A percentile compares a stretch with the other conserved stretches of the same genome.
These are phyloP conservation scores for Embidobia sp. DNA, from an alignment of 2,888 invertebrate genomes.

Conservation along the genomic window DNA sequence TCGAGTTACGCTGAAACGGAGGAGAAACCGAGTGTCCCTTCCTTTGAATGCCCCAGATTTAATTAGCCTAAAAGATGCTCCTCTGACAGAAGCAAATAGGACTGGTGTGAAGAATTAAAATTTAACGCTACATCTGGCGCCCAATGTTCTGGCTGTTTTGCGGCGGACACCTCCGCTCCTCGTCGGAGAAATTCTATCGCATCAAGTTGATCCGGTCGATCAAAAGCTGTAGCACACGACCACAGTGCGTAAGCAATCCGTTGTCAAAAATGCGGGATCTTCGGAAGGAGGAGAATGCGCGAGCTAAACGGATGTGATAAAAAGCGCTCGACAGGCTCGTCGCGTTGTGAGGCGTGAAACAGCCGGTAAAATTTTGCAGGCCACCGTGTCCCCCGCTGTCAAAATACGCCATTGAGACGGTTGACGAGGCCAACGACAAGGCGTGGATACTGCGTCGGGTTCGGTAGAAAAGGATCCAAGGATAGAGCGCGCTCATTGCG, in stretches of 20 bases:
- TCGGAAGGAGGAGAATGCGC: no score
- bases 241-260: conserved; percentile 31
- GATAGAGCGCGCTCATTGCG: neutral
- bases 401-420: conserved; percentile 78
- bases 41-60: neutral
- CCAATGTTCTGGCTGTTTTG: no score
- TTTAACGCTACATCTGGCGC: no score
- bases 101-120: no score
- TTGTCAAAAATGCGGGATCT: conserved; percentile 10
- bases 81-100: conserved; percentile 26
- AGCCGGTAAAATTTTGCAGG: conserved; percentile 78
- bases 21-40: neutral
- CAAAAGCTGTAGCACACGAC: conserved; percentile 15
- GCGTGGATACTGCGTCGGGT: conserved; percentile 37
- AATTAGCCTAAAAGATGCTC: conserved; percentile 8
- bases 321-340: conserved; percentile 56
- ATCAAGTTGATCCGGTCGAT: conserved; percentile 31
- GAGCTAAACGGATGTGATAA: no score
- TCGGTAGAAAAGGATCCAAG: conserved; percentile 44
- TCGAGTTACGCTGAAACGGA: conserved; percentile 5
- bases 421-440: conserved; percentile 68
- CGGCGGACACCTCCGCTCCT: no score
- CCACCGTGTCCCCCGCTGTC: conserved; percentile 79
- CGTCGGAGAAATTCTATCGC: no score
- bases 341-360: conserved; percentile 73